Base-by-base conservation (phyloP, 2,797 vertebrate genomes). In the Enteromius argenteus region DNA sequence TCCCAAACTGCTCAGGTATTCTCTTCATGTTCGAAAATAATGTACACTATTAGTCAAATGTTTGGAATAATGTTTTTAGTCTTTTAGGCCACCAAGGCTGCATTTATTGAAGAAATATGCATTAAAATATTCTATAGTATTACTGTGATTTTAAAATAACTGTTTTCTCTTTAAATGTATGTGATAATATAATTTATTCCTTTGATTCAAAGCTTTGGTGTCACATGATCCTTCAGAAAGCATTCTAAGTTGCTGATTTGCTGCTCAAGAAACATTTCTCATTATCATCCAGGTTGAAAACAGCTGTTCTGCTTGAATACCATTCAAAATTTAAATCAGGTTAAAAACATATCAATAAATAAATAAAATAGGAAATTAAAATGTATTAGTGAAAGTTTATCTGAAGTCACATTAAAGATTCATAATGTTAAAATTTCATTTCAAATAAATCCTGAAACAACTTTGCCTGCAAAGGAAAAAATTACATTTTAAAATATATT, bases 1-100 rank as follows among this genome's bases (percentile, higher is more conserved):
- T 94, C 92, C 88, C 93, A 89, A 81, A 95, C 96, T 84, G 81
- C 94, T 35, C 94, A 97, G 95, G 98, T 99, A 92, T 89, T 75
- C 66, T 37, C 15, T 19, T 23, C 15, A 6, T 58, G 17, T 1
- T 46, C 23, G 17, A 17, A 71, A 13, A 27, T 62, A 17, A 8
- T 69, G 5, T 15, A 21, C 7, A 9, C 19, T 53, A 51, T 17
- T 1, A 3, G 51, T 21, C 8, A 53, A 53, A n/a, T 9, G 51
- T 53, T 53, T 21, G 51, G 2, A 21, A 32, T 62, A 17, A 19
- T 51, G 49, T 8, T 42, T 9, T 44, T 44, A 11, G 42, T 56
- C 51, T n/a, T 14, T n/a, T 56, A 21, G 49, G 49, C 49, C 49
- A 51, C 49, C 15, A 17, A 51, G 49, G 14, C 49, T 51, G 49